These are phyloP conservation scores for Toxostoma redivivum DNA, from an alignment of 2,113 vertebrate genomes.

Conservation along the genomic window DNA sequence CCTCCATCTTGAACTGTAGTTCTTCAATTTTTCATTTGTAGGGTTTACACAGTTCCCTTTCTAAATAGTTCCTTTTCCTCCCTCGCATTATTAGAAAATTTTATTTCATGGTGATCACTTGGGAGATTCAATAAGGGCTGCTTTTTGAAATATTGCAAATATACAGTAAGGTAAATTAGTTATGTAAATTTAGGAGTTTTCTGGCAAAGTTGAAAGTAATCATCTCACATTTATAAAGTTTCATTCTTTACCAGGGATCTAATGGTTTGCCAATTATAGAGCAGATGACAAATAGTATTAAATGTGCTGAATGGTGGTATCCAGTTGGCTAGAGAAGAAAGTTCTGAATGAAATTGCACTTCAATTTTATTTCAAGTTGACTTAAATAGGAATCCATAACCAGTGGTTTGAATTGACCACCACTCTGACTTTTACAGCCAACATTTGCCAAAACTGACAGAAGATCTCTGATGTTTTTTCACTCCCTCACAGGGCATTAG, in stretches of 20 bases:
- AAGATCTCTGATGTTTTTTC: not conserved
- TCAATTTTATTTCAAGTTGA: not conserved
- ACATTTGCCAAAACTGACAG: not conserved
- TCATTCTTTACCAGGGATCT: not conserved
- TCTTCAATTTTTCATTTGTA: not conserved
- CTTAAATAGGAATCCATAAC: not conserved
- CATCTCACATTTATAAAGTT: not conserved
- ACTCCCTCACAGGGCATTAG: not conserved
- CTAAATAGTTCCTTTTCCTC: not conserved
- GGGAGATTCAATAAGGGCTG: not conserved
- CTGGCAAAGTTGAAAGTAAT: not conserved
- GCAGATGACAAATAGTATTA: not conserved
- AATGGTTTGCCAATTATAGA: not conserved
- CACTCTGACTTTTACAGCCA: not conserved
- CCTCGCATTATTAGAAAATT: not conserved
- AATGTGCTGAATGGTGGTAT: not conserved
- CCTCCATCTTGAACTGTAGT: not conserved
- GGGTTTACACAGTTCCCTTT: not conserved
- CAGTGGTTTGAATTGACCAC: not conserved
- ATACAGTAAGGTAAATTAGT: not conserved
- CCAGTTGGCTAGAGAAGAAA: not conserved
- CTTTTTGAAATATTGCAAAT: not conserved
- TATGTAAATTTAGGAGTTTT: not conserved
- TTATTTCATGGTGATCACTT: not conserved
- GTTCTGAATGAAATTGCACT: not conserved